phyloP scores from a whole-genome alignment of 2,113 vertebrate species.

The Phaethon lepturus region DNA sequence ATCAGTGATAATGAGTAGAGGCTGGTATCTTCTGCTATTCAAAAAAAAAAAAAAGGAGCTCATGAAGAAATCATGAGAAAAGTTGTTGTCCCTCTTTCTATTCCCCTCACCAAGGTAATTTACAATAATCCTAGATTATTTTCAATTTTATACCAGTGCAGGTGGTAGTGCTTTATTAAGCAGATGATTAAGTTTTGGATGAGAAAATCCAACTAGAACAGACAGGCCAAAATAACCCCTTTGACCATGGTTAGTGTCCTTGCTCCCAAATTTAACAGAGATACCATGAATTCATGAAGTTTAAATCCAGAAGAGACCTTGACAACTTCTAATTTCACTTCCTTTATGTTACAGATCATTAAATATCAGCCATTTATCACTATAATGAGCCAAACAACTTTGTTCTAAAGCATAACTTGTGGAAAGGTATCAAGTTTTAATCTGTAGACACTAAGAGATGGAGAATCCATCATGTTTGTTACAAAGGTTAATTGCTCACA shows the following conservation, averaged over 20 bases:
- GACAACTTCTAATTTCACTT: background rate
- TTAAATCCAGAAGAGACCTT: background rate
- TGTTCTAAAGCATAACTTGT: background rate
- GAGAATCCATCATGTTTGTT: background rate
- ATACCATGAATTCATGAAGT: background rate
- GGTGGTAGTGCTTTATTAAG: background rate
- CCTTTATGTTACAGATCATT: background rate
- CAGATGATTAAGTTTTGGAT: background rate
- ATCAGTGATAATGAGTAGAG: background rate
- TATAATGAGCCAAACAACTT: background rate
- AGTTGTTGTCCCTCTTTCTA: background rate
- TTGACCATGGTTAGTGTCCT: background rate
- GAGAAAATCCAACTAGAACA: background rate
- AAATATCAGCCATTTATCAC: background rate
- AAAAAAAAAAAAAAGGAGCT: background rate
- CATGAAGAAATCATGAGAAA: background rate
- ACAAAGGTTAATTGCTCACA: background rate
- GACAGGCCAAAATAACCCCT: background rate
- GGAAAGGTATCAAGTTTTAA: background rate
- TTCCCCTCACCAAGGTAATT: background rate
- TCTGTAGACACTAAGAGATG: background rate
- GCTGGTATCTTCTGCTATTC: background rate
- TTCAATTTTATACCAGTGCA: background rate
- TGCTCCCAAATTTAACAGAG: background rate
- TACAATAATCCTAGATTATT: background rate